Base-by-base conservation (phyloP, 2,113 vertebrate genomes). In the Gavialis gangeticus region DNA sequence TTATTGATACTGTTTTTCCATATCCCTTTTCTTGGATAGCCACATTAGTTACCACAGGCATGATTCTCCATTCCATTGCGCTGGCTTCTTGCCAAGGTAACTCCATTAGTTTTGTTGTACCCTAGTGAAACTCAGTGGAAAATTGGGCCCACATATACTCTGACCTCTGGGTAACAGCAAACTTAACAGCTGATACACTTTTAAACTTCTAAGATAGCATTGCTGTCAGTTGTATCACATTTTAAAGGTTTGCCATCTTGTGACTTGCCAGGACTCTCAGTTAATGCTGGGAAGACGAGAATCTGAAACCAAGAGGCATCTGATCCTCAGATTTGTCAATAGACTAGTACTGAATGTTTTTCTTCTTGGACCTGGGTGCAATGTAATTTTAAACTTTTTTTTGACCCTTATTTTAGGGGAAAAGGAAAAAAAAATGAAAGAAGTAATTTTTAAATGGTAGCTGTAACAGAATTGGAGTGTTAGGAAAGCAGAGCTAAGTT, bases 191-290 rank as follows among this genome's bases (percentile, higher is more conserved):
- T 93, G 93, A 93, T 94, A 92, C 89, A 88, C 89, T 94, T 93
- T 92, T 90, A 95, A 21, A 75, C 91, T 96, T 97, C 93, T 86
- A 93, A 95, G 96, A 82, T 91, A 97, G 94, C 92, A 96, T 90
- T 97, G 93, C 78, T 89, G 82, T 94, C 95, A 95, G 87, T 92
- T 84, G 90, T 94, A 78, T 95, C 87, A 91, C 80, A 90, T 58
- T 79, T 96, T 85, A 95, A 82, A 91, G 87, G 37, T 93, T 67
- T 95, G 91, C 93, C 94, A 84, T 94, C 90, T 95, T 93, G 91
- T 56, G 37, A 88, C 80, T 95, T 91, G 92, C 64, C 87, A 95
- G 87, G 94, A 73, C 79, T 95, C 60, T 82, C 82, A 95, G 64
- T 88, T 89, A 90, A 84, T 91, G 79, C 86, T 95, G 91, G 77